A percentile compares a stretch with the other conserved stretches of the same genome.
phyloP scores from a whole-genome alignment of 2,888 invertebrate species.

The Rotaria sp. region DNA sequence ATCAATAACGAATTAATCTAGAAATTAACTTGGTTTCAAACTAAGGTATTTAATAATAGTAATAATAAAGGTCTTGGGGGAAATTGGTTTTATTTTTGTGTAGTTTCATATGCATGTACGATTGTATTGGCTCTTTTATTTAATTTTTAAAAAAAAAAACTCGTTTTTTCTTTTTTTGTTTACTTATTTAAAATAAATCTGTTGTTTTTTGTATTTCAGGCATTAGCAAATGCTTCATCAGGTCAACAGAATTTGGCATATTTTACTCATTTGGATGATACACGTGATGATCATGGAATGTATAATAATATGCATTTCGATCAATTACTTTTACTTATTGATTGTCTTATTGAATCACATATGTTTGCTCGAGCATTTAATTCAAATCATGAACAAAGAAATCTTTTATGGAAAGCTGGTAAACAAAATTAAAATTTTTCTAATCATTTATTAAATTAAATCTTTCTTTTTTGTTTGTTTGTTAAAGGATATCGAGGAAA shows the following conservation, averaged over 20 bases:
- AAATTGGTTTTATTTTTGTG: background rate
- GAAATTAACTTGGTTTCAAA: constrained; percentile 27
- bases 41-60: background rate
- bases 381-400: constrained; percentile 82
- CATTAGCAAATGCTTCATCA: background rate
- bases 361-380: constrained; percentile 86
- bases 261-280: background rate
- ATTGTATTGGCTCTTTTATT: background rate
- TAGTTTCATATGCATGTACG: background rate
- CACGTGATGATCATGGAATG: constrained; percentile 71
- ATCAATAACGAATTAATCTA: background rate
- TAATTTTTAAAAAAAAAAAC: background rate
- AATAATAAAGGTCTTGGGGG: background rate
- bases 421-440: background rate
- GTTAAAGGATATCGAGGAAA: constrained; percentile 58
- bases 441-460: constrained; percentile 41
- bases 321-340: constrained; percentile 77
- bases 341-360: constrained; percentile 83
- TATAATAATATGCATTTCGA: constrained; percentile 74
- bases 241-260: background rate
- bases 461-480: constrained; percentile 61
- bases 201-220: background rate
- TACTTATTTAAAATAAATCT: background rate
- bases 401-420: constrained; percentile 87
- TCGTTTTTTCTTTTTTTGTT: background rate